Percentiles rank a stretch among this genome's conserved stretches.
Conservation (phyloP, 2,797 vertebrate species). For the Erithacus rubecula region DNA sequence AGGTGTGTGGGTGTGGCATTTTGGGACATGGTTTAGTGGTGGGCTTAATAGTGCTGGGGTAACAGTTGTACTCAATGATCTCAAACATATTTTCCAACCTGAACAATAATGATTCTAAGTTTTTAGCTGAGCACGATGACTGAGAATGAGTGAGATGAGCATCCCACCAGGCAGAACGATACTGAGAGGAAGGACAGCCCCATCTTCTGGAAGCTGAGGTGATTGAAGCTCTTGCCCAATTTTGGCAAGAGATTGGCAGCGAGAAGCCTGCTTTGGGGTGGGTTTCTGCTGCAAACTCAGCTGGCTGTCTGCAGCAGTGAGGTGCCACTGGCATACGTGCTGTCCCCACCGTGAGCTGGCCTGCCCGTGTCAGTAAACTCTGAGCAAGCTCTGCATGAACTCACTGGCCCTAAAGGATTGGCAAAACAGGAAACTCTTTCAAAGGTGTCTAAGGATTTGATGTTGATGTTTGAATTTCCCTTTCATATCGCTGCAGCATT, state of each 20-base stretch:
- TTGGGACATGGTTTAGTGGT: not conserved
- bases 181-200: not conserved
- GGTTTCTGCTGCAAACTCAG: not conserved
- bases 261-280: not conserved
- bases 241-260: not conserved
- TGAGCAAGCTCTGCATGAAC: not conserved
- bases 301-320: not conserved
- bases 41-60: not conserved
- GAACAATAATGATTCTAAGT: not conserved
- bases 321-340: not conserved
- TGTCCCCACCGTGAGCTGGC: rapidly evolving
- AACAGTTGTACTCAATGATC: not conserved
- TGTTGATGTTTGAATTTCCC: slow-evolving; percentile 40
- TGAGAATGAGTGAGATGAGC: not conserved
- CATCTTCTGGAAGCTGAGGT: not conserved
- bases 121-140: not conserved
- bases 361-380: not conserved
- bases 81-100: not conserved
- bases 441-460: slow-evolving; percentile 51
- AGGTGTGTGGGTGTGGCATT: not conserved
- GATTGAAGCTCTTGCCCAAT: not conserved
- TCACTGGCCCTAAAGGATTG: not conserved
- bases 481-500: slow-evolving; percentile 19
- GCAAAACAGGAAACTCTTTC: slow-evolving; percentile 54
- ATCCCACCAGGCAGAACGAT: not conserved